Base-by-base conservation (phyloP, 1,140 invertebrate genomes). In the Matsumurasca onukii region DNA sequence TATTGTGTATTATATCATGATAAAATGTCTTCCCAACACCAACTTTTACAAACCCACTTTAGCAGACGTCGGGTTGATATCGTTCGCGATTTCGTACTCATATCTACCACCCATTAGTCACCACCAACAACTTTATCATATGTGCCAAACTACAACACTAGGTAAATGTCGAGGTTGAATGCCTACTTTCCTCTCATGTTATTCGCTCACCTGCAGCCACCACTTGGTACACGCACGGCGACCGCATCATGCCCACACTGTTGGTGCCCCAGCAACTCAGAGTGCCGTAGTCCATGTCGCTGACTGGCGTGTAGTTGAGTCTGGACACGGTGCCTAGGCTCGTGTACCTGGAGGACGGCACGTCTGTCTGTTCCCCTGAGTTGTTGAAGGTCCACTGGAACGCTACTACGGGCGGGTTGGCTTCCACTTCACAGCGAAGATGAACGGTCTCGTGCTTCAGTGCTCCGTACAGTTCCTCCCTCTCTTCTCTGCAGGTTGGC, bases 331-430 rank as follows among this genome's bases (percentile, higher is more conserved):
- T 85, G n/a, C 88, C 84, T 69, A 84, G 76, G 75, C 82, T 80
- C 66, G 86, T 86, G 76, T 85, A 87, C 68, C 84, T 81, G 31
- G 85, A 83, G 25, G 88, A 83, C 9, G 90, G 85, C 51, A 93
- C 83, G 76, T 92, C 89, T 0, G 88, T 88, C 75, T 91, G 86
- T 76, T 93, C 91, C 9, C 91, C 90, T 49, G 91, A 92, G 77
- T 91, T 93, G 81, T 94, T 93, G 82, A 94, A 93, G 49, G 91
- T 92, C 92, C 92, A 94, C 70, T 91, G 90, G 78, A 92, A 94
- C 76, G 87, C 87, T 73, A 89, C 85, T 13, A 89, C 82, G 0
- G 90, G 84, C 12, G 93, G 93, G 76, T 94, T 93, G 69, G 92
- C 89, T 73, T 93, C 91, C 67, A 95, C 92, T 73, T 91, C 87